Evolutionary conservation across 2,797 vertebrate genomes (phyloP), one percentile per base, ranked within the genome.

Genomic region (Sternarchorhynchus goeldii): DNA sequence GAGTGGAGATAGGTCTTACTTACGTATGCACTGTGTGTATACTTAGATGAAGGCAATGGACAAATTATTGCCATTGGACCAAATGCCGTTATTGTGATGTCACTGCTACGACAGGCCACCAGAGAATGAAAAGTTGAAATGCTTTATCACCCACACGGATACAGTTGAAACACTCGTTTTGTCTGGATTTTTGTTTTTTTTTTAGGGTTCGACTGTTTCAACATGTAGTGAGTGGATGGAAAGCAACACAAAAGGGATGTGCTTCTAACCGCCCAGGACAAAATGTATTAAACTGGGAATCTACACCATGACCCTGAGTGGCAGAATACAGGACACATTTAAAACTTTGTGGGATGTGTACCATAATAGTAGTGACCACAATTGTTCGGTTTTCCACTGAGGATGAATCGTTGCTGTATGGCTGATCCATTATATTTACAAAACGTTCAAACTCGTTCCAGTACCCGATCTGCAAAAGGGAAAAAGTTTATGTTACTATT

Each of bases 291-390:
- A 91, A 91, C 89, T 86, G 90, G 87, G 89, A 91, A 91, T 94
- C 91, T 92, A 93, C 93, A 94, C 93, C 90, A 92, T 93, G 93
- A 93, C 93, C 93, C 93, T 91, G 93, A 94, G 93, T 92, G 93
- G 93, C 92, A 94, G 93, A 94, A 94, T 92, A 93, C 80, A 92
- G 90, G 91, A 92, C 86, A 94, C 91, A 91, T 90, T 94, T 93
- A 93, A 92, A 93, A 93, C 90, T 89, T 90, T 91, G 86, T 89
- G 91, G 90, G 92, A 92, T 92, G 96, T 97, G 96, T 96, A 99
- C 98, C 95, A 99, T 95, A 94, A 99, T 99, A 91, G 98, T 99
- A 90, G 98, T 99, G 91, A 99, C 98, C 88, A 99, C 96, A 89
- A 99, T 99, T 84, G 98, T 99, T 93, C 97, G 94, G 89, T 99